Evolutionary conservation across 2,113 vertebrate species (phyloP).

Genomic region (Neolamprologus devosi): DNA sequence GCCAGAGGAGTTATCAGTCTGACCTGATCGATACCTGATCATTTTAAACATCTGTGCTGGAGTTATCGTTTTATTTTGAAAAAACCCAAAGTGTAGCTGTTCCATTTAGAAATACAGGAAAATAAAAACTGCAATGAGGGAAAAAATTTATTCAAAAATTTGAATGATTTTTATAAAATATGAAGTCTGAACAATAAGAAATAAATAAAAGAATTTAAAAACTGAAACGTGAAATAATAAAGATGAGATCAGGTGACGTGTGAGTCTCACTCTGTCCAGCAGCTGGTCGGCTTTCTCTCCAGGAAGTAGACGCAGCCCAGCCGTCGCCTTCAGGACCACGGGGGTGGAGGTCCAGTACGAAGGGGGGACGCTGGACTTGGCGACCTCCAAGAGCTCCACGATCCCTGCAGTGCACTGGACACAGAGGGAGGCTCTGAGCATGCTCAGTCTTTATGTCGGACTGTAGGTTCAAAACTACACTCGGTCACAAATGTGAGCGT

Average conservation of each 20-base stretch:
- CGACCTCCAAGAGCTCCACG: conserved; percentile 78
- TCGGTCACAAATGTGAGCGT: not conserved
- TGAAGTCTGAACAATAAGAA: rapidly evolving
- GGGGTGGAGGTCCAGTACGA: conserved; percentile 78
- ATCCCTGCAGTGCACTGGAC: conserved; percentile 79
- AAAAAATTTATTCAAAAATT: not conserved
- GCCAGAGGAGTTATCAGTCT: not conserved
- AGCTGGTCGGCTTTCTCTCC: conserved; percentile 84
- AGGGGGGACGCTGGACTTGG: conserved; percentile 75
- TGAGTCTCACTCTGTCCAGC: conserved; percentile 69
- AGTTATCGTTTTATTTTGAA: not conserved
- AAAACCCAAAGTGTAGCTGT: not conserved
- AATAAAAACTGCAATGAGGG: not conserved
- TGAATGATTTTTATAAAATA: not conserved
- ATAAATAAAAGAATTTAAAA: not conserved
- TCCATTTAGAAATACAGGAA: not conserved
- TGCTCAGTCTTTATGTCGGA: not conserved
- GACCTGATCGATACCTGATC: not conserved
- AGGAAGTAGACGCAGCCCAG: conserved; percentile 84
- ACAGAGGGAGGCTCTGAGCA: not conserved
- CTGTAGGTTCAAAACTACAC: not conserved
- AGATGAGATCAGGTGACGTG: not conserved
- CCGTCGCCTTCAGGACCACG: conserved; percentile 87
- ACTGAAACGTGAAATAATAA: not conserved
- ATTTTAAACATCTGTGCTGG: not conserved